Conservation (phyloP, 1,140 invertebrate species). For the Paraescarpia echinospica region DNA sequence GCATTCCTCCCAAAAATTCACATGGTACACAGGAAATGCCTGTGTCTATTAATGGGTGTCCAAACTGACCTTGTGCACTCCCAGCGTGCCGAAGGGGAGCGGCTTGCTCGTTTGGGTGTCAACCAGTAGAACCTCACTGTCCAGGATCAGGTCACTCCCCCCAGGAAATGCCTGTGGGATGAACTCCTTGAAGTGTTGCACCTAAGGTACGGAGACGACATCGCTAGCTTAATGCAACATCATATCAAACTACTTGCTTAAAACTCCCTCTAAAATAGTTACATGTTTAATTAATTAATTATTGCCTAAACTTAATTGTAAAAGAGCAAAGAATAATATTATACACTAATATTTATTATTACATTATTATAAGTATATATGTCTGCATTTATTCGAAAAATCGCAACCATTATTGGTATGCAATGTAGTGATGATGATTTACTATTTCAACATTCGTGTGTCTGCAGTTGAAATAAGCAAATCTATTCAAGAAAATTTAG, state of each 20-base stretch:
- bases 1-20: too few relatives aligned
- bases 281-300: background rate
- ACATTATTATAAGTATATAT: too few relatives aligned
- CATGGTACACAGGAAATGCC: too few relatives aligned
- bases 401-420: too few relatives aligned
- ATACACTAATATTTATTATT: too few relatives aligned
- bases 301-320: background rate
- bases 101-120: conserved; percentile 81
- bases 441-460: too few relatives aligned
- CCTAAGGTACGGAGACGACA: conserved; percentile 51
- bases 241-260: too few relatives aligned
- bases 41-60: background rate
- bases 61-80: conserved; percentile 75
- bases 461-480: too few relatives aligned
- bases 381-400: too few relatives aligned
- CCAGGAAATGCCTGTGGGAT: conserved; percentile 87
- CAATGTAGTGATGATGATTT: too few relatives aligned
- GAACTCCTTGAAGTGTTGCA: conserved; percentile 78
- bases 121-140: conserved; percentile 89
- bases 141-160: conserved; percentile 83
- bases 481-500: too few relatives aligned
- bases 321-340: too few relatives aligned
- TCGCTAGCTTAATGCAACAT: background rate
- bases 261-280: conserved; percentile 21
- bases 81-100: conserved; percentile 90